A percentile compares a stretch with the other conserved stretches of the same genome.
These are phyloP conservation scores for Cathartes aura DNA, from an alignment of 2,113 vertebrate species.

Conservation along the genomic window DNA sequence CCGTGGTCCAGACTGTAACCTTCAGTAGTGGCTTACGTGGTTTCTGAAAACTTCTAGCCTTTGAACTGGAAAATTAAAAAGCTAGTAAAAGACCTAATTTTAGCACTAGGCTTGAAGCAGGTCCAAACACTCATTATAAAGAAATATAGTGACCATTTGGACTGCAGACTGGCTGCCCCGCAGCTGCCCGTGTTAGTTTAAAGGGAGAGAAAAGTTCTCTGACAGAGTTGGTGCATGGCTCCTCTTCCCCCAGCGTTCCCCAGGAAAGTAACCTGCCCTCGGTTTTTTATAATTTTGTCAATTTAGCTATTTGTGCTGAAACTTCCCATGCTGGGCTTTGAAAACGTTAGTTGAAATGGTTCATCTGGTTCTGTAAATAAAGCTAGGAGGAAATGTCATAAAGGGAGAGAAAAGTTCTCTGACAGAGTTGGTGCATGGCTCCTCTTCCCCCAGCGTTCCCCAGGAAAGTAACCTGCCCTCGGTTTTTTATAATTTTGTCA, in stretches of 20 bases:
- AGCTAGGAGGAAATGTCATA: constrained; percentile 28
- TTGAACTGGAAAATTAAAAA: constrained; percentile 43
- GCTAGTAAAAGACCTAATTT: constrained; percentile 32
- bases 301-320: constrained; percentile 5
- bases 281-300: background rate
- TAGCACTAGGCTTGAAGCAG: constrained; percentile 15
- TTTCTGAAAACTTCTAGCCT: constrained; percentile 21
- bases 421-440: background rate
- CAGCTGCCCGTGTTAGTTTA: background rate
- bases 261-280: background rate
- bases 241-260: background rate
- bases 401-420: background rate
- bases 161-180: background rate
- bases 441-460: background rate
- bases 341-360: constrained; percentile 49
- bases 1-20: background rate
- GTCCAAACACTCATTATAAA: constrained; percentile 29
- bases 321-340: constrained; percentile 20
- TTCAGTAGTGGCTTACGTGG: background rate
- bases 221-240: background rate
- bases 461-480: background rate
- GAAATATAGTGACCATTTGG: background rate
- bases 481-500: background rate
- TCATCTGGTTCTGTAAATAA: constrained; percentile 55
- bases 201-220: background rate